phyloP scores from a whole-genome alignment of 1,140 invertebrate genomes.

The Halyomorpha halys region DNA sequence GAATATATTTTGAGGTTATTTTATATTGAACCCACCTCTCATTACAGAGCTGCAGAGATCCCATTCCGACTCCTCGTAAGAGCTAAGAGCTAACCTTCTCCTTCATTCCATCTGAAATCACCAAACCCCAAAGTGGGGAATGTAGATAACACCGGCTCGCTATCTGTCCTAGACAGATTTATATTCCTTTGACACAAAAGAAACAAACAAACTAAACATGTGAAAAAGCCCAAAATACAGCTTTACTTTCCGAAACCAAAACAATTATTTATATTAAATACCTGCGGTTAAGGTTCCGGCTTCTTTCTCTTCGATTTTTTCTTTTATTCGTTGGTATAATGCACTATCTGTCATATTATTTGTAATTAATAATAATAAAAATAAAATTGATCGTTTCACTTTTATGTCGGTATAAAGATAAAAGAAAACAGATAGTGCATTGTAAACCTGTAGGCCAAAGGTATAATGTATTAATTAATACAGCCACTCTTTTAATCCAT shows the following conservation, averaged over 20 bases:
- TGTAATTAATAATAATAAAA: too few species aligned
- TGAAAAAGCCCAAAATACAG: slow-evolving; percentile 5
- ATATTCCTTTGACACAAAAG: background rate
- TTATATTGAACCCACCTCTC: slow-evolving; percentile 16
- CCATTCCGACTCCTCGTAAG: too few species aligned
- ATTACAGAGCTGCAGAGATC: background rate
- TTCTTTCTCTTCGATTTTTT: slow-evolving; percentile 11
- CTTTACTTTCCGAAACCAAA: slow-evolving; percentile 9
- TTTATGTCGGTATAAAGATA: background rate
- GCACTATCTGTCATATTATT: background rate
- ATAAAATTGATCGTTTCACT: too few species aligned
- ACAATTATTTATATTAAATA: slow-evolving; percentile 14
- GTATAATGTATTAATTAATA: background rate
- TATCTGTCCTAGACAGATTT: background rate
- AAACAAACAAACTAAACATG: background rate
- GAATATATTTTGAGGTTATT: slow-evolving; percentile 14
- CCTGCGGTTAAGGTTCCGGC: slow-evolving; percentile 10
- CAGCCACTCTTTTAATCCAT: too few species aligned
- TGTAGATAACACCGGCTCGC: background rate
- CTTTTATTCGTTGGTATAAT: background rate
- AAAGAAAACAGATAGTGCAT: background rate
- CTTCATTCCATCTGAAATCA: slow-evolving; percentile 7
- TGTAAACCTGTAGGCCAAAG: slow-evolving; percentile 1
- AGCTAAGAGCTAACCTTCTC: too few species aligned
- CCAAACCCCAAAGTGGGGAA: slow-evolving; percentile 2